These are phyloP conservation scores for Hestina assimilis DNA, from an alignment of 1,140 invertebrate species.

Conservation along the genomic window DNA sequence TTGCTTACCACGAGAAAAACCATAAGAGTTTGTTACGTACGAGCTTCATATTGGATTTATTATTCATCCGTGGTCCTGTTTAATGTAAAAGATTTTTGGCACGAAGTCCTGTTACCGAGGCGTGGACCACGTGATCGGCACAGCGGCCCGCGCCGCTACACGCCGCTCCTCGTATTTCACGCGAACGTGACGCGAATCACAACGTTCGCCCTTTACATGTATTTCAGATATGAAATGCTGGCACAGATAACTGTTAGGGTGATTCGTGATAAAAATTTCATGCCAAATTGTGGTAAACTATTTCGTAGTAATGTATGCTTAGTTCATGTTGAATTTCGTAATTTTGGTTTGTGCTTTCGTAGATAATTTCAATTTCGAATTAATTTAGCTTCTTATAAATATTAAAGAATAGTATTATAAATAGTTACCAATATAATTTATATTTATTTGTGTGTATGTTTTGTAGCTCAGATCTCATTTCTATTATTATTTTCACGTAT, in stretches of 20 bases:
- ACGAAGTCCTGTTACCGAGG: not conserved
- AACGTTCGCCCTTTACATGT: not conserved
- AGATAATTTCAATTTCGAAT: too few species aligned
- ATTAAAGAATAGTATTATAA: too few species aligned
- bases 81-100: conserved; percentile 12
- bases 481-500: too few species aligned
- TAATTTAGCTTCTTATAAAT: too few species aligned
- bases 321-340: too few species aligned
- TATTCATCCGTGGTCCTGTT: conserved; percentile 5
- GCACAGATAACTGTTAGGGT: not conserved
- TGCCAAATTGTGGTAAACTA: not conserved
- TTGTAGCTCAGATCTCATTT: too few species aligned
- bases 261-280: not conserved
- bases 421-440: too few species aligned
- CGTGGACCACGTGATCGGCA: conserved; percentile 1
- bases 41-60: not conserved
- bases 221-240: not conserved
- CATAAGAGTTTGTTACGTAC: not conserved
- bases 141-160: not conserved
- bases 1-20: not conserved
- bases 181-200: not conserved
- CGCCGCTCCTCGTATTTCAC: not conserved
- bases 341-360: too few species aligned
- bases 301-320: too few species aligned
- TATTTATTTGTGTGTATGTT: too few species aligned